Evolutionary conservation across 2,888 invertebrate genomes (phyloP).

Genomic region (Cantharis rustica): DNA sequence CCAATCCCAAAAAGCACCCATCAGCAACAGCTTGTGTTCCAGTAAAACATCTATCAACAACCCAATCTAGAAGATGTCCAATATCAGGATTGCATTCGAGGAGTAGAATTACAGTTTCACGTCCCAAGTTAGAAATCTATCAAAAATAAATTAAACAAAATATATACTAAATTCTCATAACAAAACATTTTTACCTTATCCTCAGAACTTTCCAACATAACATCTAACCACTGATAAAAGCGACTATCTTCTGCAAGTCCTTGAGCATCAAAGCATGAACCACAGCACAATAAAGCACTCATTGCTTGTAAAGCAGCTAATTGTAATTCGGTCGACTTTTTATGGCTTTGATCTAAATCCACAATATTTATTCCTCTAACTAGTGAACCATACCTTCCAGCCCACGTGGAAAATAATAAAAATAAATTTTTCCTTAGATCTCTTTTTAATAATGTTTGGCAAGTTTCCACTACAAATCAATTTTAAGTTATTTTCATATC

Average conservation of each 20-base stretch:
- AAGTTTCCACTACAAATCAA: slow-evolving; percentile 76
- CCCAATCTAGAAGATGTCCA: slow-evolving; percentile 93
- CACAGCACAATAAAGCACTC: slow-evolving; percentile 94
- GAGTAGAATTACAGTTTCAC: slow-evolving; percentile 91
- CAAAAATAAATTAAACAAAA: slow-evolving; percentile 36
- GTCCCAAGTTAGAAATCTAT: slow-evolving; percentile 87
- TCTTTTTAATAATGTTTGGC: slow-evolving; percentile 82
- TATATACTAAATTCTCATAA: background rate
- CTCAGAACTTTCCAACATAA: slow-evolving; percentile 84
- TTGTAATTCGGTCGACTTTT: slow-evolving; percentile 57
- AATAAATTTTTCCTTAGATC: slow-evolving; percentile 88
- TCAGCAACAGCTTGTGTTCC: slow-evolving; percentile 90
- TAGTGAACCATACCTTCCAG: slow-evolving; percentile 81
- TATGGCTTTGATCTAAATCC: slow-evolving; percentile 40
- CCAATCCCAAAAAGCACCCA: slow-evolving; percentile 94
- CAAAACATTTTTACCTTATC: slow-evolving; percentile 69
- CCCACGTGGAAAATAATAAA: slow-evolving; percentile 92
- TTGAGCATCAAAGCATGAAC: slow-evolving; percentile 88
- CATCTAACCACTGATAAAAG: slow-evolving; percentile 92
- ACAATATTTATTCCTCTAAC: slow-evolving; percentile 51
- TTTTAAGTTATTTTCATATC: background rate
- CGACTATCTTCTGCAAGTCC: slow-evolving; percentile 89
- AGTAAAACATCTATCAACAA: slow-evolving; percentile 96
- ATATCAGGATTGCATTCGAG: slow-evolving; percentile 95
- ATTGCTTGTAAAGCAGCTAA: slow-evolving; percentile 76